Conservation (phyloP, 2,113 vertebrate species). For the Dolichotis patagonum region DNA sequence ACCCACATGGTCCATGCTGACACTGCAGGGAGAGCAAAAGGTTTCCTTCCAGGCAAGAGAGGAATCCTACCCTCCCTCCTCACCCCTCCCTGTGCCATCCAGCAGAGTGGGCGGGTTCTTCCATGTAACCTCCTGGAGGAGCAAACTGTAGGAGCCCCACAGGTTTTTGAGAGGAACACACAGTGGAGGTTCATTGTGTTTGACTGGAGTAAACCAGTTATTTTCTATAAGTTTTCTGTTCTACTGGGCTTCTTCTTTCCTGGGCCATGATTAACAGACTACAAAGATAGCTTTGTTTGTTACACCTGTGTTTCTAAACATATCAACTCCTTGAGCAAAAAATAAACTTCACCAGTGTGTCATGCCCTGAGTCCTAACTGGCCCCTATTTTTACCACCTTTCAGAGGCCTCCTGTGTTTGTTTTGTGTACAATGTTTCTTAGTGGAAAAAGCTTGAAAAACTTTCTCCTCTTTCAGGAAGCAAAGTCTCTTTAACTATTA, state of each 20-base stretch:
- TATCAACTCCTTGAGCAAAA: background rate
- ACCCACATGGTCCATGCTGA: background rate
- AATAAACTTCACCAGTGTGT: background rate
- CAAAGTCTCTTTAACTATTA: background rate
- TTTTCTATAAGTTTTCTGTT: background rate
- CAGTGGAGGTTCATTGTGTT: too few species aligned
- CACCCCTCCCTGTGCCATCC: too few species aligned
- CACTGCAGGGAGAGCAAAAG: background rate
- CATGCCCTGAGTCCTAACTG: background rate
- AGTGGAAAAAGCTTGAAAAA: background rate
- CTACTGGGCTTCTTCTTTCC: background rate
- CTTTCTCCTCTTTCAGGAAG: background rate
- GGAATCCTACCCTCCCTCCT: background rate
- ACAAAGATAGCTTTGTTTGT: background rate
- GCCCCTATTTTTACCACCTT: background rate
- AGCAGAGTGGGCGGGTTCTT: rapidly evolving
- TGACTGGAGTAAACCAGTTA: background rate
- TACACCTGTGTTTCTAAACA: background rate
- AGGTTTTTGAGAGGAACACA: background rate
- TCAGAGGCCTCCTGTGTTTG: background rate
- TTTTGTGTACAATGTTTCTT: background rate
- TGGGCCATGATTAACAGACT: background rate
- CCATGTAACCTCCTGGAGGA: too few species aligned
- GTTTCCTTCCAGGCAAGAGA: background rate
- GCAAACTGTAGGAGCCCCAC: background rate